Conservation (phyloP, 1,140 invertebrate genomes). For the Caenorhabditis latens region DNA sequence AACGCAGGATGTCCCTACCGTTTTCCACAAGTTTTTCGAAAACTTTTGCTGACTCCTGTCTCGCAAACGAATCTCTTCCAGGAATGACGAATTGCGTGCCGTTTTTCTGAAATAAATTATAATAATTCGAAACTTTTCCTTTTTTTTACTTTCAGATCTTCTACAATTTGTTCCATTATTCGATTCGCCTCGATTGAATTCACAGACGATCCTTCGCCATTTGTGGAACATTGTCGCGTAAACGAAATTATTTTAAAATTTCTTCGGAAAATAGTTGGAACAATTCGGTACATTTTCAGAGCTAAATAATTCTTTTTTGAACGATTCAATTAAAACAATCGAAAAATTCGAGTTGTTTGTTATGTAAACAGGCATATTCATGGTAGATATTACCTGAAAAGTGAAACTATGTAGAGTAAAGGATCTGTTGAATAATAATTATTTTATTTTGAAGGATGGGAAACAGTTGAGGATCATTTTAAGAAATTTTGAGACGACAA, state of each 20-base stretch:
- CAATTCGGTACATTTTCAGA: neutral
- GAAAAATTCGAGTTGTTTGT: neutral
- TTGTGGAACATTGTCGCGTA: neutral
- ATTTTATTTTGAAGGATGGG: too few relatives aligned
- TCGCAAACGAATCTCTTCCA: conserved; percentile 2
- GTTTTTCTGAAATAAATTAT: neutral
- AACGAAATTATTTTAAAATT: neutral
- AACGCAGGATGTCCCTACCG: neutral
- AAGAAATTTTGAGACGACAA: neutral
- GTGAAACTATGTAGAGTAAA: too few relatives aligned
- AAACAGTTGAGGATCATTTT: conserved; percentile 15
- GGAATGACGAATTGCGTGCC: conserved; percentile 28
- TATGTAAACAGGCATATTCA: too few relatives aligned
- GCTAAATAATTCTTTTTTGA: neutral
- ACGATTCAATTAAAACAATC: neutral
- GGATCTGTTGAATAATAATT: too few relatives aligned
- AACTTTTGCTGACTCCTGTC: conserved; percentile 14
- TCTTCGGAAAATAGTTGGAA: neutral
- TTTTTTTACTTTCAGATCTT: conserved; percentile 31
- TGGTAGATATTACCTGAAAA: too few relatives aligned
- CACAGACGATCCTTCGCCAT: neutral
- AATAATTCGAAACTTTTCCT: neutral
- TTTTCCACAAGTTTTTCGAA: conserved; percentile 28
- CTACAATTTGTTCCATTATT: conserved; percentile 22
- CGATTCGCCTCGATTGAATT: neutral